Evolutionary conservation across 2,888 invertebrate species (phyloP), one percentile per base, ranked within the genome.

Genomic region (Dusona sp.): DNA sequence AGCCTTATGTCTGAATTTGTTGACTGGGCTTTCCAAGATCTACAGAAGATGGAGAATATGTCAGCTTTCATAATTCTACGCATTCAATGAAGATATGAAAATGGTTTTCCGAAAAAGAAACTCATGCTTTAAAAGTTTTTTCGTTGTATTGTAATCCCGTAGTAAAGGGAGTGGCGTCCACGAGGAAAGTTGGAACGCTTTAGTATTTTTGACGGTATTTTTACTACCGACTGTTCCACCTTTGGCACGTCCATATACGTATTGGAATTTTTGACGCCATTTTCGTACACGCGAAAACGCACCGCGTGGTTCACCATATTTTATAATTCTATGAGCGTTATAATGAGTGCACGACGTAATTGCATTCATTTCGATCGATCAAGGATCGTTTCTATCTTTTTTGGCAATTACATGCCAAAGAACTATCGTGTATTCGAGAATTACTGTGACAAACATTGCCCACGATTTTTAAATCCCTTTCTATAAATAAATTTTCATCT

Each of bases 181-280:
- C 61, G 29, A 22, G 9, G 16, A 79, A 48, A 22, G 22, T 45
- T 45, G 45, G 45, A 61, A 79, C 16, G 29, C 29, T 25, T 72
- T 22, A 19, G 11, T 45, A 16, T 19, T 70, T 25, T 19, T 36
- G 29, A 78, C 9, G 29, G n/a, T 25, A n/a, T 79, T 79, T 54
- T 22, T 42, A 79, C 33, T 29, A 2, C 74, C 81, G 79, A 1
- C 84, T 48, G 38, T 61, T 74, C 0, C 38, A 42, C 61, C 45
- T 57, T 51, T 82, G 67, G 38, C 74, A 74, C n/a, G 3, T 1
- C 29, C 6, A 3, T 11, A 3, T 67, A 22, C 48, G 67, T 70
- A 51, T 83, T 51, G 25, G 48, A 84, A 82, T 57, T 57, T 54
- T 70, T 33, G 79, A 57, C 83, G 86, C 89, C 88, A 89, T 89